These are phyloP conservation scores for Akabosia matsudoensis DNA, from an alignment of 1,140 invertebrate genomes.

Conservation along the genomic window DNA sequence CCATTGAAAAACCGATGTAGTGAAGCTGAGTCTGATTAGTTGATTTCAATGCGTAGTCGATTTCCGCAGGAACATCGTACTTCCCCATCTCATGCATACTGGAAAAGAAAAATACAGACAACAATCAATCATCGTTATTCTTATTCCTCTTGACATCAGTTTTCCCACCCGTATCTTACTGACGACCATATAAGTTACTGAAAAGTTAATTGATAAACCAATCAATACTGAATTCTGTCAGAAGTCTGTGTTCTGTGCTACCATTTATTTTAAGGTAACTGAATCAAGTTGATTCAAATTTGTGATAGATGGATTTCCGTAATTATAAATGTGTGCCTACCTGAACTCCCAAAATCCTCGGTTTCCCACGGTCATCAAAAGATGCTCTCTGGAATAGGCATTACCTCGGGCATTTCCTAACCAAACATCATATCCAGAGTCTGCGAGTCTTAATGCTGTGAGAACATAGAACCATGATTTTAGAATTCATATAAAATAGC, in stretches of 20 bases:
- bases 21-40: constrained; percentile 47
- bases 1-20: constrained; percentile 69
- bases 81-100: constrained; percentile 43
- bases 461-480: neutral
- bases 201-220: too few species aligned
- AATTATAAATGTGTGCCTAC: constrained; percentile 8
- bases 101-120: too few species aligned
- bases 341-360: constrained; percentile 39
- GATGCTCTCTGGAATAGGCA: constrained; percentile 49
- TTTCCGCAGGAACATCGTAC: constrained; percentile 51
- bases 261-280: too few species aligned
- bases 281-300: too few species aligned
- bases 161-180: too few species aligned
- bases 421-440: constrained; percentile 50
- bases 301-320: too few species aligned
- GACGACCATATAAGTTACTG: neutral
- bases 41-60: constrained; percentile 37
- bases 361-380: neutral
- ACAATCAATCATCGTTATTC: too few species aligned
- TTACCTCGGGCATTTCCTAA: constrained; percentile 54
- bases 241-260: too few species aligned
- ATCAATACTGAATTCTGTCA: too few species aligned
- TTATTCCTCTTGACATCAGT: too few species aligned
- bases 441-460: constrained; percentile 30
- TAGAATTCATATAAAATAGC: neutral